These are phyloP conservation scores for Thripadectes ignobilis DNA, from an alignment of 2,797 vertebrate genomes.

Conservation along the genomic window DNA sequence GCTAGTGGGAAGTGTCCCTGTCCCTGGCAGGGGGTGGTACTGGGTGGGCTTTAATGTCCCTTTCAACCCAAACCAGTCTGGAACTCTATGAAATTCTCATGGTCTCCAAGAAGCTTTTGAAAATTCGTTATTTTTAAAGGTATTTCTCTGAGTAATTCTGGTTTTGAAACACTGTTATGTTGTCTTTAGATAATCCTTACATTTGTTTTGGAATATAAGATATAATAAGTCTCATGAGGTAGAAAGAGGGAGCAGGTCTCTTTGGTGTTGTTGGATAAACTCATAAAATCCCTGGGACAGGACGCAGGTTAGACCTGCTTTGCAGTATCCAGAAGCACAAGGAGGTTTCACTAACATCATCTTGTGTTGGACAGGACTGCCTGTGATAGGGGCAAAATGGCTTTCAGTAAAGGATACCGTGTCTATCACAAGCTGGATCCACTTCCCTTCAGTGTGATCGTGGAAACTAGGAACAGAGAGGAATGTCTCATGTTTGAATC, in stretches of 20 bases:
- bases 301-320: background rate
- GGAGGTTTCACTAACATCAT: background rate
- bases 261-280: background rate
- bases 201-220: background rate
- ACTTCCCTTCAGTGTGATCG: conserved; percentile 93
- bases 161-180: background rate
- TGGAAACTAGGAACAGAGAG: conserved; percentile 91
- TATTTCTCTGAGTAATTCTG: background rate
- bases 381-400: conserved; percentile 81
- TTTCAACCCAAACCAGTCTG: background rate
- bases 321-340: background rate
- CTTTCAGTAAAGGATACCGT: conserved; percentile 98
- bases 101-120: background rate
- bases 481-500: conserved; percentile 98
- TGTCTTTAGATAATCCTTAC: background rate
- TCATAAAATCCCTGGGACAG: background rate
- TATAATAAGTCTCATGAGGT: background rate
- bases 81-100: accelerated
- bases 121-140: background rate
- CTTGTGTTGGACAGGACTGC: conserved; percentile 59
- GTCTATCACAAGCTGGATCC: conserved; percentile 97
- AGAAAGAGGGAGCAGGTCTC: background rate
- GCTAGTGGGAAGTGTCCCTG: background rate
- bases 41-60: background rate
- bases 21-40: too few species aligned